Evolutionary conservation across 2,888 invertebrate genomes (phyloP).

Genomic region (Neria commutata): DNA sequence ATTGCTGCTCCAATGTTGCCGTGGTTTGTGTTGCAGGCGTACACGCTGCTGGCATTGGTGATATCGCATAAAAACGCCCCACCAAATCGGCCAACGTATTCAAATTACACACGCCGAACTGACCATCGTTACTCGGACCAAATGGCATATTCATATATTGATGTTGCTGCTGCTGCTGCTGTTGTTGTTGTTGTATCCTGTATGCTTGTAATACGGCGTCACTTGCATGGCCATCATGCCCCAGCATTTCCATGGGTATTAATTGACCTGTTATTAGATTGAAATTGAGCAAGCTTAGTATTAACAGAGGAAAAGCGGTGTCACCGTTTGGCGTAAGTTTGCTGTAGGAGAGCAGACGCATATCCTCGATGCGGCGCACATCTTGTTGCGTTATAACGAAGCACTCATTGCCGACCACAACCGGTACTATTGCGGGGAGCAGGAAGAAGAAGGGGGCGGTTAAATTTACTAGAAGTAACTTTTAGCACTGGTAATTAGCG

Average conservation of each 20-base stretch:
- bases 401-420: constrained; percentile 47
- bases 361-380: constrained; percentile 49
- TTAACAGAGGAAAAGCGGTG: not conserved
- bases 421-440: constrained; percentile 43
- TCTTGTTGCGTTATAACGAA: constrained; percentile 54
- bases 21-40: not conserved
- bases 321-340: constrained; percentile 38
- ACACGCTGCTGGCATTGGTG: too few species aligned
- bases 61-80: too few species aligned
- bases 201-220: constrained; percentile 26
- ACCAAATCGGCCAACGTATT: too few species aligned
- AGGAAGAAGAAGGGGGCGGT: not conserved
- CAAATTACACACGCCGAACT: too few species aligned
- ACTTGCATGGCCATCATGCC: constrained; percentile 22
- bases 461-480: too few species aligned
- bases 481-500: too few species aligned
- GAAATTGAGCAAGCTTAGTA: not conserved
- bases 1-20: constrained; percentile 36
- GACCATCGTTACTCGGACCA: too few species aligned
- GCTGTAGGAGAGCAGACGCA: constrained; percentile 40
- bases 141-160: too few species aligned
- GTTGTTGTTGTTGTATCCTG: not conserved
- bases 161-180: not conserved
- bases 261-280: constrained; percentile 28
- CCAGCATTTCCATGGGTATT: constrained; percentile 27